Percentiles rank a stretch among this genome's conserved stretches.
phyloP scores from a whole-genome alignment of 1,140 invertebrate species.

The Potamilus streckersoni region DNA sequence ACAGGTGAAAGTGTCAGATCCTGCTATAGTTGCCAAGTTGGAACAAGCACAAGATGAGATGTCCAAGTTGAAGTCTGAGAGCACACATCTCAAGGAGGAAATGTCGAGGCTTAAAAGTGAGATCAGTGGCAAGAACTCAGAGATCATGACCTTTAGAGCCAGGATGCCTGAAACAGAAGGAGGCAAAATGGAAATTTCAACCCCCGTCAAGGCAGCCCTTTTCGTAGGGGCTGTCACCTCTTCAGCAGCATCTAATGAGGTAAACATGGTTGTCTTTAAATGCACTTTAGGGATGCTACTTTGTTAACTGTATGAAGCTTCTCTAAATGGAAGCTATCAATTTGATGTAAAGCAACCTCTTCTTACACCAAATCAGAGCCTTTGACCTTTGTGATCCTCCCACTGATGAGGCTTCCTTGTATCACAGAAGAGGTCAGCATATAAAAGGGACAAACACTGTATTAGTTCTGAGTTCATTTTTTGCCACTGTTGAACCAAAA shows the following conservation, averaged over 20 bases:
- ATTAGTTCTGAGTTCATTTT: no score
- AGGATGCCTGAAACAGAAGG: slow-evolving; percentile 39
- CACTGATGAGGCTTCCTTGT: no score
- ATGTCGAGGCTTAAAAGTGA: slow-evolving; percentile 41
- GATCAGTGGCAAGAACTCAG: slow-evolving; percentile 43
- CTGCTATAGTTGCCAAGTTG: slow-evolving; percentile 40
- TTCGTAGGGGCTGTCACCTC: slow-evolving; percentile 33
- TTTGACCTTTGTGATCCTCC: no score
- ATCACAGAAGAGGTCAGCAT: no score
- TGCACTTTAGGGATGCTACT: not conserved
- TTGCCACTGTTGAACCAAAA: no score
- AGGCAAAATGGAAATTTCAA: not conserved
- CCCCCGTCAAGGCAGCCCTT: slow-evolving; percentile 24
- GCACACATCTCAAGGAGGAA: slow-evolving; percentile 41
- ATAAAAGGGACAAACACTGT: no score
- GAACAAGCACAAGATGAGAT: slow-evolving; percentile 45
- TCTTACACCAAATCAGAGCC: no score
- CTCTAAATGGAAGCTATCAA: no score
- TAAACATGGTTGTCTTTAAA: not conserved
- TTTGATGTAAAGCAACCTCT: no score
- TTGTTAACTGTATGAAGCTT: no score
- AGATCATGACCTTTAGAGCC: slow-evolving; percentile 37
- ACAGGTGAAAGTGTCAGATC: slow-evolving; percentile 60
- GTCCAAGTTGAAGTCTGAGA: slow-evolving; percentile 33
- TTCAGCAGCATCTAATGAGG: slow-evolving; percentile 17